Percentiles rank a stretch among this genome's conserved stretches.
These are phyloP conservation scores for Drosophila miranda DNA, from an alignment of 1,140 invertebrate genomes.

Conservation along the genomic window DNA sequence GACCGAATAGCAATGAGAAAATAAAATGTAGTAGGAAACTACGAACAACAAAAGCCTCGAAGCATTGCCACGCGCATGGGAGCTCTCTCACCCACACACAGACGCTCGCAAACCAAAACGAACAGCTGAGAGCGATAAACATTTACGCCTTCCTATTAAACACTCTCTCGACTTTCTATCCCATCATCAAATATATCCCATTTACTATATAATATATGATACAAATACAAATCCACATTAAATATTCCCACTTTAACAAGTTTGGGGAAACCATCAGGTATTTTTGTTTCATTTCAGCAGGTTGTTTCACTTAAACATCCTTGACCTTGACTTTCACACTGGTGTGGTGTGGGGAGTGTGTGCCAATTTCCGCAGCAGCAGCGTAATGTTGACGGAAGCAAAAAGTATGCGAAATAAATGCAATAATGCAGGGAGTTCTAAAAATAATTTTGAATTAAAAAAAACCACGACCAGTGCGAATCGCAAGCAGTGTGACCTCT, in stretches of 20 bases:
- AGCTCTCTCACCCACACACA: constrained; percentile 10
- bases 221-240: constrained; percentile 12
- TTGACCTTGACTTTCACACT: constrained; percentile 65
- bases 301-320: constrained; percentile 15
- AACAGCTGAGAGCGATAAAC: constrained; percentile 47
- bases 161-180: constrained; percentile 40
- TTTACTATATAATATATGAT: not conserved
- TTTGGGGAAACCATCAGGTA: not conserved
- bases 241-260: not conserved
- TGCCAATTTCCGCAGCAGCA: constrained; percentile 71
- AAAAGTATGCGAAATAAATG: constrained; percentile 35
- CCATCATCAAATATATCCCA: too few species aligned
- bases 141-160: constrained; percentile 16
- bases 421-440: constrained; percentile 31
- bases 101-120: not conserved
- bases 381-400: constrained; percentile 63
- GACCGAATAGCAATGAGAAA: constrained; percentile 41
- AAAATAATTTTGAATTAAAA: constrained; percentile 46
- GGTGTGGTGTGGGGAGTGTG: constrained; percentile 25
- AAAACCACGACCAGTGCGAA: constrained; percentile 31
- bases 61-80: constrained; percentile 10
- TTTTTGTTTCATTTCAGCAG: not conserved
- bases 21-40: constrained; percentile 28
- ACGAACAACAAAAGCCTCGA: constrained; percentile 51
- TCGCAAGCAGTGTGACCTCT: too few species aligned